Base-by-base conservation (phyloP, 1,140 invertebrate genomes). In the Sycophaga agraensis region DNA sequence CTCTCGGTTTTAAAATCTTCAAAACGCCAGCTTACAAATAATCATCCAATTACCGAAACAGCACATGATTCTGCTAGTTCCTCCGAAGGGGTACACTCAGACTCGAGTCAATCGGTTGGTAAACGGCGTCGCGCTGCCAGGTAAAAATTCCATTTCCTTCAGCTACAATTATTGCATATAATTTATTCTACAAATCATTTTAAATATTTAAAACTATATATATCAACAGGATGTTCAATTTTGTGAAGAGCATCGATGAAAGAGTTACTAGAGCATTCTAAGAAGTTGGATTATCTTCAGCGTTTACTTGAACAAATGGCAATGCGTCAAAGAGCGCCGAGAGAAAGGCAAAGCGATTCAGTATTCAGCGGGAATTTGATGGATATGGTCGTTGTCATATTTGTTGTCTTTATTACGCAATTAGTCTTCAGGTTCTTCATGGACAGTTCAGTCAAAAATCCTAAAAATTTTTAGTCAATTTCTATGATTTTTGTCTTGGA, bases 1-100 rank as follows among this genome's bases (percentile, higher is more conserved):
- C 68, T 81, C 26, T 80, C 79, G 62, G 78, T 81, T 59, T 70
- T 81, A 53, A 81, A 82, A 60, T 81, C 79, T 63, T 81, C 79
- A 14, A 82, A 80, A 57, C 70, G 77, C 28, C 79, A 81, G 62
- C 67, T 81, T 17, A 75, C 77, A 22, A 77, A 69, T 57, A 82
- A 81, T 68, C 67, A 79, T 57, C 79, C 79, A 43, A 67, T 81
- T 50, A 66, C 70, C 51, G 80, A 81, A 60, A 66, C 69, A 50
- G 75, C 61, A 55, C 79, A 80, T 39, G 79, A 77, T 69, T 81
- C 76, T 53, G 82, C 73, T 43, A 82, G 81, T 69, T 83, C 82
- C 4, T 82, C 82, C n/a, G 79, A 78, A 4, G 81, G 77, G 19
- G 70, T 71, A 46, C 81, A 80, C 46, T 81, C 79, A 9, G 81